Evolutionary conservation across 2,888 invertebrate genomes (phyloP).

Genomic region (Clostera curtula): DNA sequence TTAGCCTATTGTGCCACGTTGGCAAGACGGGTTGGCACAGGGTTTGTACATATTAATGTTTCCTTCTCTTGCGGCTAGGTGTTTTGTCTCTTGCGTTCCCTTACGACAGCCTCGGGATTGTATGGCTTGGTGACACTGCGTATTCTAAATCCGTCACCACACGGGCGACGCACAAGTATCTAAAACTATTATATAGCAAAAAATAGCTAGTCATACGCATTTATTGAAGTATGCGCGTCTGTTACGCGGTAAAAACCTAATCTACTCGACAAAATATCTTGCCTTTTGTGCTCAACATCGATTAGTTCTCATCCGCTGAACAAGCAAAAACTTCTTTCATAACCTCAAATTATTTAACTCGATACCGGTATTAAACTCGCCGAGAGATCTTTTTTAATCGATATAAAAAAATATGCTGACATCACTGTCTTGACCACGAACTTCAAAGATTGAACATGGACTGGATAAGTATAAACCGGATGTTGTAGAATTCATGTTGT

Average conservation of each 20-base stretch:
- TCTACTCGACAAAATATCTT: slow-evolving; percentile 9
- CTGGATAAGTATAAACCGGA: slow-evolving; percentile 26
- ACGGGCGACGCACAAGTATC: too few species aligned
- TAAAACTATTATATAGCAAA: too few species aligned
- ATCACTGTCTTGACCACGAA: slow-evolving; percentile 43
- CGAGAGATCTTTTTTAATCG: slow-evolving; percentile 45
- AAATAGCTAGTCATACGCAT: too few species aligned
- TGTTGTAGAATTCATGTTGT: too few species aligned
- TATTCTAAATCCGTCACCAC: too few species aligned
- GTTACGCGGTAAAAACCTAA: not conserved
- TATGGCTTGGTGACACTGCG: too few species aligned
- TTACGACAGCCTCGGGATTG: too few species aligned
- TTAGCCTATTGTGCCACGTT: too few species aligned
- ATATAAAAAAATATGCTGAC: slow-evolving; percentile 51
- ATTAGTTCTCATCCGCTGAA: slow-evolving; percentile 26
- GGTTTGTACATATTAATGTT: too few species aligned
- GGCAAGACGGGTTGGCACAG: too few species aligned
- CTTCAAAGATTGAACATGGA: slow-evolving; percentile 6
- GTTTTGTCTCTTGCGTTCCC: too few species aligned
- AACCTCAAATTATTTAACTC: slow-evolving; percentile 48
- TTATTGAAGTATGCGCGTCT: not conserved
- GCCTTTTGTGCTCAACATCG: slow-evolving; percentile 23
- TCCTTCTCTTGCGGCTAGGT: too few species aligned
- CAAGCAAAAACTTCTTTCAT: slow-evolving; percentile 41
- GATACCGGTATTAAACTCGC: slow-evolving; percentile 55